Evolutionary conservation across 2,888 invertebrate genomes (phyloP), one percentile per base, ranked within the genome.

Genomic region (Cerastis leucographa): DNA sequence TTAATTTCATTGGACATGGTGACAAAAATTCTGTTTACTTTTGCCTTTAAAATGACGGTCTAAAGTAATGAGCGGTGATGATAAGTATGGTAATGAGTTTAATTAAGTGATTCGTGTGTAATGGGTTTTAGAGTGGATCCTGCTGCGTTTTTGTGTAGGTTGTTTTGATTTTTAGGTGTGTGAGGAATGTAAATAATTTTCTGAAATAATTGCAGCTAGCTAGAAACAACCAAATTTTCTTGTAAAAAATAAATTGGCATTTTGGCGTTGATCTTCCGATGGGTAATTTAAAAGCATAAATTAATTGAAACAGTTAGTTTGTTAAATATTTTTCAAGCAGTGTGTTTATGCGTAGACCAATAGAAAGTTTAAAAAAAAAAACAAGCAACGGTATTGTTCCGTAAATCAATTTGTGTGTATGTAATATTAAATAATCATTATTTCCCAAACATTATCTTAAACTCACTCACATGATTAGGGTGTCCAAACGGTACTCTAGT

Each of bases 1-100:
- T 96, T 96, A 96, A 95, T 96, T 95, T 95, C 95, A 95, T 95
- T 94, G 95, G 95, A 92, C 92, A 94, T 94, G 94, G 96, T 96
- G 96, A 96, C 96, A 96, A 96, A 96, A 96, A 96, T 95, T 95
- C 92, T 96, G 96, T 96, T 96, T 96, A 93, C 94, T 94, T 94
- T 94, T 93, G 83, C 91, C 88, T 86, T 78, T 78, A 91, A 94
- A 94, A 94, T 94, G 93, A 94, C 93, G 88, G 88, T 88, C 91
- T 93, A 87, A 90, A 90, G 90, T 92, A 90, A 91, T 90, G 82
- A 76, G 75, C 74, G 83, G 88, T 84, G 90, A 91, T 91, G 92
- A 94, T 93, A 94, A 92, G 90, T 92, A 94, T 94, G 93, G 85
- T 93, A 94, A 95, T 95, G 91, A 92, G 89, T 87, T 93, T 94